Conservation (phyloP, 2,888 invertebrate genomes). For the Agriopis aurantiaria region DNA sequence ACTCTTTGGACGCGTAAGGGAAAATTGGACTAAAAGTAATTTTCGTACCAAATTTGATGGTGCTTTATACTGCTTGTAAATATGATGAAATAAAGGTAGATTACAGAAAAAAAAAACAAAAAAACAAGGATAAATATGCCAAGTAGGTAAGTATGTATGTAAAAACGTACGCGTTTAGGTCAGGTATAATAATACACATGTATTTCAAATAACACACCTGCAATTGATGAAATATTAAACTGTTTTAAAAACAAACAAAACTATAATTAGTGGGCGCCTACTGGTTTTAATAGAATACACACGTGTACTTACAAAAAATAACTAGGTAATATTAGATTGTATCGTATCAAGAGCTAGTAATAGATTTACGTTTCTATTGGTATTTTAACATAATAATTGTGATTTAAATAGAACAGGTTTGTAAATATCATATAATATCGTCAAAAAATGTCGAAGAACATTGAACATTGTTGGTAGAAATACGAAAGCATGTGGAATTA, state of each 20-base stretch:
- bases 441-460: neutral
- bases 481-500: neutral
- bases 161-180: too few relatives aligned
- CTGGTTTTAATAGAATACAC: slow-evolving; percentile 6
- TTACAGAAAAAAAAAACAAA: neutral
- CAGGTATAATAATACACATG: too few relatives aligned
- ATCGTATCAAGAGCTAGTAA: neutral
- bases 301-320: slow-evolving; percentile 18
- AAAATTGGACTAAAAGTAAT: slow-evolving; percentile 31
- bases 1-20: slow-evolving; percentile 15
- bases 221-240: slow-evolving; percentile 6
- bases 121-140: too few relatives aligned
- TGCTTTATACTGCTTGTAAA: slow-evolving; percentile 6
- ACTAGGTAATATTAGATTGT: slow-evolving; percentile 4
- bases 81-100: neutral
- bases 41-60: slow-evolving; percentile 28
- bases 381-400: neutral
- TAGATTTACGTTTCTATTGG: neutral
- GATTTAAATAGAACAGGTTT: too few relatives aligned
- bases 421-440: neutral
- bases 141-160: too few relatives aligned
- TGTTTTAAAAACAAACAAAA: neutral
- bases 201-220: slow-evolving; percentile 12
- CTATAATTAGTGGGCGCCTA: neutral
- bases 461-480: neutral